Evolutionary conservation across 2,797 vertebrate species (phyloP).

Genomic region (Ara ararauna): DNA sequence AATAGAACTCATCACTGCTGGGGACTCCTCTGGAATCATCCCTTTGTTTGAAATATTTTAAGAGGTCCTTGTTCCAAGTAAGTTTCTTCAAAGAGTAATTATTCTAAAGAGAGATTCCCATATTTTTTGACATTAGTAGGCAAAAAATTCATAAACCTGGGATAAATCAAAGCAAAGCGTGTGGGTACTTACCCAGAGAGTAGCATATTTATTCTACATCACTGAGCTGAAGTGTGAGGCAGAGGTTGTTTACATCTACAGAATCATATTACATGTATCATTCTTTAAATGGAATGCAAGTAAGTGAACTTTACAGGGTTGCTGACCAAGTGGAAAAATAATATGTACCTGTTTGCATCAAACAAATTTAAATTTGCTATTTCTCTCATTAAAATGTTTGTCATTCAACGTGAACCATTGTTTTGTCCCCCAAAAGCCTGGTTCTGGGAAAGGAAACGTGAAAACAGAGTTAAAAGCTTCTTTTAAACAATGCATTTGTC

Average conservation of each 20-base stretch:
- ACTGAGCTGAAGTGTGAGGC: not conserved
- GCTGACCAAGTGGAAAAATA: not conserved
- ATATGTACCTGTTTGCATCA: not conserved
- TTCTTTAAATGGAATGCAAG: not conserved
- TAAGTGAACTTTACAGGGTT: not conserved
- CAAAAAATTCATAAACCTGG: not conserved
- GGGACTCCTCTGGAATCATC: not conserved
- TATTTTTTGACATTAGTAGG: not conserved
- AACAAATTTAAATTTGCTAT: not conserved
- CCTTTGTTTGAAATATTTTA: not conserved
- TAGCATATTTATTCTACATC: not conserved
- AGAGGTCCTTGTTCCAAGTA: not conserved
- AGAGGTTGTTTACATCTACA: not conserved
- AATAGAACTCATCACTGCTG: not conserved
- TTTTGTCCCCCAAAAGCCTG: not conserved
- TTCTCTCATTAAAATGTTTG: not conserved
- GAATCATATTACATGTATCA: not conserved
- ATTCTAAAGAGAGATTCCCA: not conserved
- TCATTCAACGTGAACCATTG: not conserved
- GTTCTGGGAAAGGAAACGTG: not conserved
- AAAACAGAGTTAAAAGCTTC: not conserved
- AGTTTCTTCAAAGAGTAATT: not conserved
- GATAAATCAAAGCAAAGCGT: not conserved
- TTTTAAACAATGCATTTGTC: not conserved
- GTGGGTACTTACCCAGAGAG: not conserved